Base-by-base conservation (phyloP, 1,140 invertebrate genomes). In the Drosophila rufa region DNA sequence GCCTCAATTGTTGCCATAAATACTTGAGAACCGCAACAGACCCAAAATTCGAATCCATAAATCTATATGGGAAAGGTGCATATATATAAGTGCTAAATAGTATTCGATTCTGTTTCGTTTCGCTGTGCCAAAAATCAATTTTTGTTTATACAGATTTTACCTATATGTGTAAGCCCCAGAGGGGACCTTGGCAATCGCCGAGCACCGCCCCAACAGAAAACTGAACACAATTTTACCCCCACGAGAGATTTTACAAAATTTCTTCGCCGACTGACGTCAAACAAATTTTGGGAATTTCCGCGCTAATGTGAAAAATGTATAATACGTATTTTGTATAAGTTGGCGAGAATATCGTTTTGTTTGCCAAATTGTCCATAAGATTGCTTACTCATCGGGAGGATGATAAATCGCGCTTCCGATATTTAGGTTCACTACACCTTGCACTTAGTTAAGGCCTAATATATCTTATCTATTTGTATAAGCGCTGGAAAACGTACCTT, bases 261-360 rank as follows among this genome's bases (percentile, higher is more conserved):
- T 77, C 45, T 76, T 40, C 8, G 12, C 11, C 53, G 53, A 56
- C 70, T 86, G 82, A 86, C 82, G 82, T 86, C 79, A 87, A 87
- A 40, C 50, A 33, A 33, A 59, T 80, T 56, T 68, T 70, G 82
- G 80, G 77, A 87, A 87, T 80, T 90, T 87, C 80, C 78, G 81
- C 50, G 77, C 58, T 80, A 73, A 70, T 70, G 67, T 68, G 64
- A 79, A 79, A 79, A 66, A 58, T 74, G 22, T 69, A 40, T 46
- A 57, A 60, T 80, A 46, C 4, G n/a, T 33, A 51, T 70, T 70
- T 36, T 74, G 53, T 50, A 53, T 73, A 80, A 70, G 62, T 69
- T 64, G 25, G 65, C 58, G 45, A 77, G 71, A 82, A 58, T 43
- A 51, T 56, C 11, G 53, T 22, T 65, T 11, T 47, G 33, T 53